Percentiles rank a stretch among this genome's conserved stretches.
Conservation (phyloP, 2,888 invertebrate species). For the Harpalus rubripes region DNA sequence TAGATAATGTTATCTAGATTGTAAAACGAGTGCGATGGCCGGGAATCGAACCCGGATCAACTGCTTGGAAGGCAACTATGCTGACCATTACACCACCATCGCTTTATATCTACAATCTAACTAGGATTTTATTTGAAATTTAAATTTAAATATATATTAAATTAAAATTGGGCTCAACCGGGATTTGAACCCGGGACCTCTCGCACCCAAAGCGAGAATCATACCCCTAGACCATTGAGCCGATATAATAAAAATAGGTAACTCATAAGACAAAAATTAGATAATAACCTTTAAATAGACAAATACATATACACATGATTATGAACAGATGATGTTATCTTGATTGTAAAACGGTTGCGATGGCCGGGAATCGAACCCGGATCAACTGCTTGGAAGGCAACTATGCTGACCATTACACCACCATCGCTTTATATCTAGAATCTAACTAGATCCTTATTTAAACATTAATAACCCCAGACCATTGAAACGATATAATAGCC, state of each 20-base stretch:
- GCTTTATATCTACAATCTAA: constrained; percentile 49
- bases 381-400: constrained; percentile 68
- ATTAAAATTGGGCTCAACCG: constrained; percentile 75
- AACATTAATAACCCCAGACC: too few species aligned
- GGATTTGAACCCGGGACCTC: constrained; percentile 78
- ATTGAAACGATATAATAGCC: too few species aligned
- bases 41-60: constrained; percentile 75
- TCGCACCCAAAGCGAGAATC: constrained; percentile 79
- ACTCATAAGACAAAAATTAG: too few species aligned
- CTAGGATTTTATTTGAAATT: not conserved
- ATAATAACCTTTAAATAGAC: too few species aligned
- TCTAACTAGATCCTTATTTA: too few species aligned
- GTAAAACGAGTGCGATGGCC: constrained; percentile 75
- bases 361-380: constrained; percentile 67
- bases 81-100: constrained; percentile 71
- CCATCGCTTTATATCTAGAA: too few species aligned
- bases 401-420: constrained; percentile 64
- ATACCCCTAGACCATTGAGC: constrained; percentile 79
- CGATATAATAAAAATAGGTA: constrained; percentile 69
- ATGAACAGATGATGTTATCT: not conserved
- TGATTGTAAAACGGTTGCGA: constrained; percentile 36
- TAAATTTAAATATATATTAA: not conserved
- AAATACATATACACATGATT: too few species aligned
- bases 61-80: constrained; percentile 69
- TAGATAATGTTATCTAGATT: not conserved